Conservation (phyloP, 2,797 vertebrate genomes). For the Staurois parvus region DNA sequence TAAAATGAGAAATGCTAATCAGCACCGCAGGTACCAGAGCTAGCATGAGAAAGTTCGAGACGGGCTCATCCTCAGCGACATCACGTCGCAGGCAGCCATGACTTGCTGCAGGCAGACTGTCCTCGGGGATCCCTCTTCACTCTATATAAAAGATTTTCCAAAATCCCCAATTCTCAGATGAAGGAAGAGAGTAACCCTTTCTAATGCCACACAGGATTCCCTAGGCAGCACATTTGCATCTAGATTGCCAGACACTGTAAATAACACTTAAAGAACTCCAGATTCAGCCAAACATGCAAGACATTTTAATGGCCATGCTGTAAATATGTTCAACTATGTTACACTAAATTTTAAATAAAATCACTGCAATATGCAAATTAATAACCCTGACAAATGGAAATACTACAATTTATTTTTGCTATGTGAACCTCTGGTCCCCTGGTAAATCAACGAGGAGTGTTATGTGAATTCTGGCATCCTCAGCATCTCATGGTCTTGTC, state of each 20-base stretch:
- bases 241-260: not conserved
- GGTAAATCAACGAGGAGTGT: too few relatives aligned
- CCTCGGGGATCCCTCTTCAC: constrained; percentile 25
- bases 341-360: too few relatives aligned
- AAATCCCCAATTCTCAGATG: constrained; percentile 6
- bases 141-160: constrained; percentile 16
- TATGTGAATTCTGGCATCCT: too few relatives aligned
- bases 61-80: constrained; percentile 32
- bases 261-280: too few relatives aligned
- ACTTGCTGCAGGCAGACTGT: constrained; percentile 43
- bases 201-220: not conserved
- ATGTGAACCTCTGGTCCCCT: too few relatives aligned
- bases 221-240: not conserved
- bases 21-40: constrained; percentile 31
- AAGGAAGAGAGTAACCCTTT: constrained; percentile 19
- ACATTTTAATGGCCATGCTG: too few relatives aligned
- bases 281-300: too few relatives aligned
- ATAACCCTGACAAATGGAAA: too few relatives aligned
- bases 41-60: constrained; percentile 16
- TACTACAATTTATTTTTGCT: too few relatives aligned
- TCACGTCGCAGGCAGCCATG: constrained; percentile 29
- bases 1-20: constrained; percentile 51
- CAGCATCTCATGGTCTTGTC: too few relatives aligned
- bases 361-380: too few relatives aligned
- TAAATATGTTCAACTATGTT: too few relatives aligned